Base-by-base conservation (phyloP, 2,888 invertebrate genomes). In the Sceliomorpha sp. region DNA sequence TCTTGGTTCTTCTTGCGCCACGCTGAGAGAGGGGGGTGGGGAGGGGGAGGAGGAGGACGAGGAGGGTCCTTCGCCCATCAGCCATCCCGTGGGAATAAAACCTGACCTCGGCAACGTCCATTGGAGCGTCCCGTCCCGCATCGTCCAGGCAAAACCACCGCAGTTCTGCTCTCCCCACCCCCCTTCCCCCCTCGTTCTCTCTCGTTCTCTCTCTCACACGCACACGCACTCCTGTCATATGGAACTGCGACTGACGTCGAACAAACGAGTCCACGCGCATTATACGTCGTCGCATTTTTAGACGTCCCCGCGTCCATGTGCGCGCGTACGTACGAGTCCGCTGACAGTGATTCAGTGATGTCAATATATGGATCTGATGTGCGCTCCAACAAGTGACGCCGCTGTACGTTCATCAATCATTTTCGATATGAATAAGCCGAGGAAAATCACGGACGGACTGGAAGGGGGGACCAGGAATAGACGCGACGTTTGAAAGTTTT, bases 51-150 rank as follows among this genome's bases (percentile, higher is more conserved):
- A 59, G 62, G 48, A 51, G 45, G 31, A 62, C 56, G 39, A 48
- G 39, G 59, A 70, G 56, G 58, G 51, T 27, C 32, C 51, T 39
- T 56, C 42, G 44, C 39, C 59, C 59, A 64, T 55, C 68, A 62
- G 58, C 42, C 66, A 76, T 80, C 81, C 75, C 82, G 78, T 82
- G 80, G 77, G 80, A 81, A 80, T 75, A 78, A 81, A 81, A 81
- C 80, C 77, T 78, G 79, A 81, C 82, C 82, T 74, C 48, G 53
- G 40, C 68, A 55, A 67, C 62, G 45, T 59, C 59, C 63, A 42
- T 55, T 48, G 42, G 29, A 62, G 26, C 34, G 15, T 44, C 59
- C 42, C 42, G 55, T 67, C 53, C 37, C 59, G 20, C 47, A 53
- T 47, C 66, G 51, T 8, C 27, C 27, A 2, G 27, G 31, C 53